Evolutionary conservation across 2,888 invertebrate species (phyloP).

Genomic region (Netelia inedita): DNA sequence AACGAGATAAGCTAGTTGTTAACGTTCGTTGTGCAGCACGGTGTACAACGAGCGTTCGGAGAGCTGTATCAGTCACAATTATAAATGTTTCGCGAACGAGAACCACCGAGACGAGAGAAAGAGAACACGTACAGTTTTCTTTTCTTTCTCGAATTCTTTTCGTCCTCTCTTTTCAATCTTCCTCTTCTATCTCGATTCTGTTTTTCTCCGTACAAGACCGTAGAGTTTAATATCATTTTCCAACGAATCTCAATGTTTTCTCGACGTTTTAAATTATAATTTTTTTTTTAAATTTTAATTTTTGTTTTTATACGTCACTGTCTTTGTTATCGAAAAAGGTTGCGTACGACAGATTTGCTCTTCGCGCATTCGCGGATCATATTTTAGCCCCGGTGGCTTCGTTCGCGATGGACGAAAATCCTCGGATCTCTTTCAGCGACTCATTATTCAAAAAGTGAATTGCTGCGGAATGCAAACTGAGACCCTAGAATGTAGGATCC

Average conservation of each 20-base stretch:
- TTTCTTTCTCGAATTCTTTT: background rate
- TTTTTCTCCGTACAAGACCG: background rate
- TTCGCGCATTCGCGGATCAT: background rate
- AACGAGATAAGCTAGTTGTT: constrained; percentile 53
- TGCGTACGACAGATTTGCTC: background rate
- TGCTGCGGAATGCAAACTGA: constrained; percentile 17
- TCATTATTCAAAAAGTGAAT: constrained; percentile 54
- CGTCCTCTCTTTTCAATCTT: background rate
- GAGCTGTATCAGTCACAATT: constrained; percentile 19
- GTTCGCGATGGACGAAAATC: too few relatives aligned
- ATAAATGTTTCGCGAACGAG: constrained; percentile 33
- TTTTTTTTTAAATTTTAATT: background rate
- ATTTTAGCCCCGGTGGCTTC: background rate
- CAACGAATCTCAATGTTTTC: background rate
- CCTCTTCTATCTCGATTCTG: background rate
- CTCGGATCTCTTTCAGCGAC: constrained; percentile 8
- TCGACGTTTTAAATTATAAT: background rate
- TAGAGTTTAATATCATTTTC: background rate
- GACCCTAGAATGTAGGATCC: constrained; percentile 29
- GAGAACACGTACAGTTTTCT: background rate
- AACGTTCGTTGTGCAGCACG: constrained; percentile 32
- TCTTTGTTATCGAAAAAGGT: background rate
- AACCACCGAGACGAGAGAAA: constrained; percentile 15
- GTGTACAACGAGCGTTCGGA: constrained; percentile 29
- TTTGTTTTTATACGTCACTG: too few relatives aligned